Percentiles rank a stretch among this genome's conserved stretches.
Conservation (phyloP, 2,888 invertebrate genomes). For the Hirtodrosophila duncani region DNA sequence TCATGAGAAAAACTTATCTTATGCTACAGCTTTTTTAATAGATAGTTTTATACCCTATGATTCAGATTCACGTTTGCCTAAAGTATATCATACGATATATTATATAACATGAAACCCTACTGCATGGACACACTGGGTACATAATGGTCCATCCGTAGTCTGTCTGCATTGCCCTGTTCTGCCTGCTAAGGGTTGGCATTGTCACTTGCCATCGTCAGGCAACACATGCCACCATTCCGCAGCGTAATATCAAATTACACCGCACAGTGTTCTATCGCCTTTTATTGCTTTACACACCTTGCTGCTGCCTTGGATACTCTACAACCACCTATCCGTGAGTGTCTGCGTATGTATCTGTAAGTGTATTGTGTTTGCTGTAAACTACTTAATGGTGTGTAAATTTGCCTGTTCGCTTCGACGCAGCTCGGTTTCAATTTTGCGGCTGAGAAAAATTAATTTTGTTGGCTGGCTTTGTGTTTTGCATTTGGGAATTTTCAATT, state of each 20-base stretch:
- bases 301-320: slow-evolving; percentile 14
- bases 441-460: slow-evolving; percentile 68
- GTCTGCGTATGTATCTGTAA: slow-evolving; percentile 22
- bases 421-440: slow-evolving; percentile 66
- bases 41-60: too few relatives aligned
- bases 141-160: too few relatives aligned
- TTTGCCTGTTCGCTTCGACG: slow-evolving; percentile 58
- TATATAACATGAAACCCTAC: too few relatives aligned
- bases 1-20: too few relatives aligned
- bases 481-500: slow-evolving; percentile 37
- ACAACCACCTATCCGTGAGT: neutral
- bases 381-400: slow-evolving; percentile 77
- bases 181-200: neutral
- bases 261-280: slow-evolving; percentile 20
- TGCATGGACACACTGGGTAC: too few relatives aligned
- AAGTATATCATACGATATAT: too few relatives aligned
- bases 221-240: slow-evolving; percentile 56
- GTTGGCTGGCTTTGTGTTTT: slow-evolving; percentile 36
- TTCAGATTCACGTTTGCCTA: too few relatives aligned
- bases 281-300: slow-evolving; percentile 58
- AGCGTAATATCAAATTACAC: slow-evolving; percentile 67
- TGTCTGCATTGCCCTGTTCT: too few relatives aligned
- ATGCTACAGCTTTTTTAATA: too few relatives aligned
- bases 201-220: slow-evolving; percentile 48
- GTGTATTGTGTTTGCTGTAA: slow-evolving; percentile 69